Percentiles rank a stretch among this genome's conserved stretches.
phyloP scores from a whole-genome alignment of 2,797 vertebrate genomes.

The Phrynocephalus guinanensis region DNA sequence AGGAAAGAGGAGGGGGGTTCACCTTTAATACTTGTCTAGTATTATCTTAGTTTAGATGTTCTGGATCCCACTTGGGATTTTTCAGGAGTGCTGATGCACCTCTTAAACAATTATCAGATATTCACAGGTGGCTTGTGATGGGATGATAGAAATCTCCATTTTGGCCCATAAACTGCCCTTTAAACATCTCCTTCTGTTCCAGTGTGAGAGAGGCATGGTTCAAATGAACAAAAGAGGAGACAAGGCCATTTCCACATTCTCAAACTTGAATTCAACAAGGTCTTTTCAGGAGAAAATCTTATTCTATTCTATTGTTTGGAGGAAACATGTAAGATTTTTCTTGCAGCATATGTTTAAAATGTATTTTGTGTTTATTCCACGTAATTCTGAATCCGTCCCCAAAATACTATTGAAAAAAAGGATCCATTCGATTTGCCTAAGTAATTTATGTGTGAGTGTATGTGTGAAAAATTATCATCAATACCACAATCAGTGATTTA shows the following conservation, averaged over 20 bases:
- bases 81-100: too few relatives aligned
- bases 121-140: too few relatives aligned
- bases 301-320: neutral
- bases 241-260: neutral
- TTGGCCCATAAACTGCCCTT: too few relatives aligned
- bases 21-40: too few relatives aligned
- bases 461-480: neutral
- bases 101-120: too few relatives aligned
- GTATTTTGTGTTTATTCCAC: neutral
- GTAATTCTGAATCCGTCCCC: neutral
- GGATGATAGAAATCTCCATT: too few relatives aligned
- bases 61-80: too few relatives aligned
- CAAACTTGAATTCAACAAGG: neutral
- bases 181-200: too few relatives aligned
- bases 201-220: neutral
- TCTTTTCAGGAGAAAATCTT: too few relatives aligned
- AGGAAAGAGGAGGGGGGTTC: too few relatives aligned
- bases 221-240: too few relatives aligned
- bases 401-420: neutral
- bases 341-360: neutral
- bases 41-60: too few relatives aligned
- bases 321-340: neutral
- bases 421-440: neutral
- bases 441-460: neutral
- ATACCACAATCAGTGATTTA: neutral